Evolutionary conservation across 1,140 invertebrate species (phyloP).

Genomic region (Calliphora vicina): DNA sequence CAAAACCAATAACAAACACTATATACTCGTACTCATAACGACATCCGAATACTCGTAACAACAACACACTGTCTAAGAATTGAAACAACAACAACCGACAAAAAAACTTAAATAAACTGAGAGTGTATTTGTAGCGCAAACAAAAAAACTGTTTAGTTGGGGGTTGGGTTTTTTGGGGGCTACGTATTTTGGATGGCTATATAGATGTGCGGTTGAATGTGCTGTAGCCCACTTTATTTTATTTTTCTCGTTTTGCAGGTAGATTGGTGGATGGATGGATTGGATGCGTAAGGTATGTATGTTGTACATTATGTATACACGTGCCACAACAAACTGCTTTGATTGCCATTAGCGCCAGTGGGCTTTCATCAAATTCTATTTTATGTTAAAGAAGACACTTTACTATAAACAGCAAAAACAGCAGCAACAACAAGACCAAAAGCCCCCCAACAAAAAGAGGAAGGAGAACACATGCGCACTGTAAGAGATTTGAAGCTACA

Average conservation of each 20-base stretch:
- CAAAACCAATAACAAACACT: neutral
- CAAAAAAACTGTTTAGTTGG: neutral
- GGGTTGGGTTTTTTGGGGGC: neutral
- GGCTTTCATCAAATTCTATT: conserved; percentile 23
- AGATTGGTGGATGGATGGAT: conserved; percentile 47
- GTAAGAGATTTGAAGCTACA: neutral
- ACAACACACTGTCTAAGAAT: neutral
- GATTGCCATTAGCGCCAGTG: conserved; percentile 27
- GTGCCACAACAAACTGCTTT: conserved; percentile 34
- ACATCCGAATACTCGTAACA: too few relatives aligned
- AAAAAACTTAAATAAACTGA: neutral
- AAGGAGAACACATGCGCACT: neutral
- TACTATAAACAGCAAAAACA: neutral
- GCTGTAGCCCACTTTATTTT: neutral
- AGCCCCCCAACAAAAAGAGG: neutral
- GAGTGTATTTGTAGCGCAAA: neutral
- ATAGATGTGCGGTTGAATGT: neutral
- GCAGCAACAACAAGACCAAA: too few relatives aligned
- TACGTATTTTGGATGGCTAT: neutral
- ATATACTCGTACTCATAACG: too few relatives aligned
- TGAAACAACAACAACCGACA: neutral
- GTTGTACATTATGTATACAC: conserved; percentile 41
- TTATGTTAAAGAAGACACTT: neutral
- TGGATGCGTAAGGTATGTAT: conserved; percentile 53
- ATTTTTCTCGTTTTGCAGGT: conserved; percentile 54